Percentiles rank a stretch among this genome's conserved stretches.
These are phyloP conservation scores for Paralichthys olivaceus DNA, from an alignment of 2,113 vertebrate genomes.

Conservation along the genomic window DNA sequence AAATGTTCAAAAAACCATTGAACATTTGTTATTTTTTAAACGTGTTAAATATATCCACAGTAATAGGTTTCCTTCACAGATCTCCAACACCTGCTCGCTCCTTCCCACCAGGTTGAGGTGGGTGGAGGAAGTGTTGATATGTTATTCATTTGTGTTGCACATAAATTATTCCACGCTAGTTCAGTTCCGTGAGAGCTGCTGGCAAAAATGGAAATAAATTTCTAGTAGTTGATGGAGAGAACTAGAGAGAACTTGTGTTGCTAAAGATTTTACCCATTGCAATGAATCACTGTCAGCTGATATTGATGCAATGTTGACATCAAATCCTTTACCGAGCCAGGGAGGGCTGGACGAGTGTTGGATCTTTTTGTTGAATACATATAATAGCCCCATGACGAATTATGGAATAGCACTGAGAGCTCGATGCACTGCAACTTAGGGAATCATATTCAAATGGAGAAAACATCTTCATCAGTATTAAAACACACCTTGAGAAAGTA, in stretches of 20 bases:
- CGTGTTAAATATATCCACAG: conserved; percentile 52
- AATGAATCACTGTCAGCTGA: conserved; percentile 23
- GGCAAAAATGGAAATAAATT: conserved; percentile 15
- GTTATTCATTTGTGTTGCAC: conserved; percentile 42
- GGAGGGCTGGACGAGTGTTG: no score
- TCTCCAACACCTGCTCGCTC: conserved; percentile 36
- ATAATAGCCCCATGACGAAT: neutral
- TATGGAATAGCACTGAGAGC: no score
- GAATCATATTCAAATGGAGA: no score
- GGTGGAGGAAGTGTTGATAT: conserved; percentile 54
- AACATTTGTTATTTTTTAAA: conserved; percentile 49
- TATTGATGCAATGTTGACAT: conserved; percentile 27
- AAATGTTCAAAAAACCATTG: conserved; percentile 14
- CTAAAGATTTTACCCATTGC: conserved; percentile 17
- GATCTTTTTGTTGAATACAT: neutral
- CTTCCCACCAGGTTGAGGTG: conserved; percentile 41
- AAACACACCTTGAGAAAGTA: no score
- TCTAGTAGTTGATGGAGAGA: neutral
- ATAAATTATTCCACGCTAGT: conserved; percentile 35
- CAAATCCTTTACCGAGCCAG: conserved; percentile 18
- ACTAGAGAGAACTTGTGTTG: neutral
- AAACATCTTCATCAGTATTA: no score
- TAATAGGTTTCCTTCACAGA: conserved; percentile 44
- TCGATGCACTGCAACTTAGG: no score
- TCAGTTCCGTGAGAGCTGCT: conserved; percentile 34